phyloP scores from a whole-genome alignment of 1,140 invertebrate genomes.

The Colletes gigas region DNA sequence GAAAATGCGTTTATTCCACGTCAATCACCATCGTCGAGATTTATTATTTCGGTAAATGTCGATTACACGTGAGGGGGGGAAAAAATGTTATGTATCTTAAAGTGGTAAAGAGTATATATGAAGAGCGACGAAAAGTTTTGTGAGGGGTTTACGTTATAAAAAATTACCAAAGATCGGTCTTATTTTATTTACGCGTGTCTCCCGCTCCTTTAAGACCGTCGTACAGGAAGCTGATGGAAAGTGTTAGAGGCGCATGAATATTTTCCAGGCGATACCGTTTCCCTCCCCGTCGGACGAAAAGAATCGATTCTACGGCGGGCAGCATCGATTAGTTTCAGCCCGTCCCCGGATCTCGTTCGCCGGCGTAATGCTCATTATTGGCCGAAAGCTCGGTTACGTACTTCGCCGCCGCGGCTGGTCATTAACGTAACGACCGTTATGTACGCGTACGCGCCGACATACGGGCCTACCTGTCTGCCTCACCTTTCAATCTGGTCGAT shows the following conservation, averaged over 20 bases:
- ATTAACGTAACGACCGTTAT: slow-evolving; percentile 65
- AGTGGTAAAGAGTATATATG: no score
- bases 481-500: slow-evolving; percentile 59
- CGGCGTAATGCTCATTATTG: slow-evolving; percentile 41
- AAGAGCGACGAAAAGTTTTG: no score
- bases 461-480: slow-evolving; percentile 45
- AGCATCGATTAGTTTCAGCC: slow-evolving; percentile 25
- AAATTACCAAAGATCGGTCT: no score
- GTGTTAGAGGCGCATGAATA: slow-evolving; percentile 20
- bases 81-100: no score
- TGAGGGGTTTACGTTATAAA: no score
- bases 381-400: slow-evolving; percentile 51
- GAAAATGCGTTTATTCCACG: no score
- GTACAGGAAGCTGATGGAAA: slow-evolving; percentile 15
- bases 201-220: neutral
- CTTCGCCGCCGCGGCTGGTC: slow-evolving; percentile 22
- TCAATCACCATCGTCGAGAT: no score
- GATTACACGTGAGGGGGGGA: no score
- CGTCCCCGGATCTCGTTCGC: neutral
- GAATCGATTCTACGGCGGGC: slow-evolving; percentile 7
- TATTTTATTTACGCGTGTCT: no score
- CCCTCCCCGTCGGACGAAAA: neutral
- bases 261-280: neutral
- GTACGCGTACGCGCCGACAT: slow-evolving; percentile 26
- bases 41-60: no score